These are phyloP conservation scores for Mystacides longicornis DNA, from an alignment of 2,888 invertebrate species.

Conservation along the genomic window DNA sequence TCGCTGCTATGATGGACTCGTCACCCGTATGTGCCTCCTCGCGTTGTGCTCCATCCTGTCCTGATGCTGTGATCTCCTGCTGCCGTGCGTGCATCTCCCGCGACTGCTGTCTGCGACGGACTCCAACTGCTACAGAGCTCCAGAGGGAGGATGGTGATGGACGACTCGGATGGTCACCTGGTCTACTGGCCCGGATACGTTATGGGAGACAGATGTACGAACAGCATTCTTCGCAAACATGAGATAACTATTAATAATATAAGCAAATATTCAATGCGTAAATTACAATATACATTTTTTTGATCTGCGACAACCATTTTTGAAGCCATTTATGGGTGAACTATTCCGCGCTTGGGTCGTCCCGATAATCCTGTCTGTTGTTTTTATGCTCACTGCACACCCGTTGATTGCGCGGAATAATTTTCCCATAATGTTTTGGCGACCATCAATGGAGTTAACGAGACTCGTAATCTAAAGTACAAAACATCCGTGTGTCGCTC, in stretches of 20 bases:
- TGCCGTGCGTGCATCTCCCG: constrained; percentile 23
- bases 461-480: no score
- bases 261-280: background rate
- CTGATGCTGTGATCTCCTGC: constrained; percentile 24
- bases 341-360: no score
- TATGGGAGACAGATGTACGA: constrained; percentile 98
- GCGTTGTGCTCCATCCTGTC: background rate
- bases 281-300: background rate
- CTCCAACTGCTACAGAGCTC: constrained; percentile 58
- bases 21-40: constrained; percentile 2
- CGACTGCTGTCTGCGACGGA: constrained; percentile 18
- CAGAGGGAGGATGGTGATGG: constrained; percentile 89
- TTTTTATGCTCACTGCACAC: no score
- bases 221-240: constrained; percentile 13
- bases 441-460: no score
- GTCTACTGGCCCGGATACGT: constrained; percentile 98
- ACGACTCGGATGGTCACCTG: constrained; percentile 99
- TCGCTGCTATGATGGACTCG: constrained; percentile 1
- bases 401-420: no score
- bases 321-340: no score
- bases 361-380: no score
- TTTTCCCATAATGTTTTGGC: no score
- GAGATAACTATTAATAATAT: constrained; percentile 25
- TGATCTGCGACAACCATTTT: no score
- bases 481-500: no score